Evolutionary conservation across 2,113 vertebrate genomes (phyloP).

Genomic region (Lagopus leucura): DNA sequence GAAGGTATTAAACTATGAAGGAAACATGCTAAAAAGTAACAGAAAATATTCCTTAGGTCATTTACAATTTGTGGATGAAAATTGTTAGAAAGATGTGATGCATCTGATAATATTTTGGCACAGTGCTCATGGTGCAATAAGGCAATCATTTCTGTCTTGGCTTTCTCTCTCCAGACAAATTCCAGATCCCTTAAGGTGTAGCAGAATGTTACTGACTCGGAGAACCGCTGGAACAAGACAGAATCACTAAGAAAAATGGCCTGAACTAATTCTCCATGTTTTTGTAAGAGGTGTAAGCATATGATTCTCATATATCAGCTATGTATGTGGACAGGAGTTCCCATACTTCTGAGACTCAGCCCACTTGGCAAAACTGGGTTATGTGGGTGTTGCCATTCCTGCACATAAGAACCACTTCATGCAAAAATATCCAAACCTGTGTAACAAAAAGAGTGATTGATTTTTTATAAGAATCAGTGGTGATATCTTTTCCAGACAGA

Average conservation of each 20-base stretch:
- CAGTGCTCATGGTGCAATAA: not conserved
- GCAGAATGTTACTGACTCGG: not conserved
- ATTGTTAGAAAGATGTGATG: not conserved
- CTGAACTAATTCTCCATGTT: not conserved
- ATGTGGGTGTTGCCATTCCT: not conserved
- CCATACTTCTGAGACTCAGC: not conserved
- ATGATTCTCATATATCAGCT: not conserved
- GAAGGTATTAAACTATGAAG: not conserved
- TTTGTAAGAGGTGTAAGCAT: not conserved
- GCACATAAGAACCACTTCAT: not conserved
- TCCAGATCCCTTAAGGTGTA: not conserved
- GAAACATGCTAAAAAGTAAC: not conserved
- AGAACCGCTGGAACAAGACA: not conserved
- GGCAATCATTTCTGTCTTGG: not conserved
- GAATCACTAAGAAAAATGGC: not conserved
- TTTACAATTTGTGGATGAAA: not conserved
- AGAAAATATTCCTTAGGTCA: not conserved
- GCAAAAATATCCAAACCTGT: not conserved
- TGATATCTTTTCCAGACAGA: slow-evolving; percentile 16
- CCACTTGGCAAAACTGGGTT: not conserved
- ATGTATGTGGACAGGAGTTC: not conserved
- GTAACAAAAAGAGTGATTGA: not conserved
- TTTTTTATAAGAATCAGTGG: not conserved
- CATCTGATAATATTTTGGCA: not conserved
- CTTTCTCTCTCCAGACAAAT: not conserved